These are phyloP conservation scores for Caranx ignobilis DNA, from an alignment of 2,113 vertebrate genomes.

Conservation along the genomic window DNA sequence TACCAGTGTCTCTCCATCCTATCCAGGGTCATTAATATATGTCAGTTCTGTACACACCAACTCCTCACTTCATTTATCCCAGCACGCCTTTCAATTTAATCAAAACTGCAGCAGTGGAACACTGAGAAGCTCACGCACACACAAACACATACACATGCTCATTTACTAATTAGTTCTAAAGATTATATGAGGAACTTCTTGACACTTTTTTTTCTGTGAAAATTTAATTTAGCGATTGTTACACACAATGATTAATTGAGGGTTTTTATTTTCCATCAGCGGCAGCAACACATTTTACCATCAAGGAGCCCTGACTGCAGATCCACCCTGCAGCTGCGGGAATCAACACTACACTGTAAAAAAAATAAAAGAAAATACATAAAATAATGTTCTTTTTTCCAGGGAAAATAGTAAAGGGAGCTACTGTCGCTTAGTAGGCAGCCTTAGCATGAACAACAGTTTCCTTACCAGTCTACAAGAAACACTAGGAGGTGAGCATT, in stretches of 20 bases:
- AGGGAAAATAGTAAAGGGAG: too few relatives aligned
- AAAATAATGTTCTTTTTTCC: too few relatives aligned
- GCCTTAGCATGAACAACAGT: too few relatives aligned
- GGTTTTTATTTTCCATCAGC: too few relatives aligned
- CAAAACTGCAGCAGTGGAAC: constrained; percentile 82
- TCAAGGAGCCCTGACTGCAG: neutral
- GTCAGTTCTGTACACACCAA: constrained; percentile 80
- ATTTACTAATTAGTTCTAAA: constrained; percentile 79
- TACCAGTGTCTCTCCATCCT: constrained; percentile 73
- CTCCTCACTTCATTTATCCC: constrained; percentile 84
- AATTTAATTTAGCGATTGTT: constrained; percentile 83
- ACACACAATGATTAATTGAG: too few relatives aligned
- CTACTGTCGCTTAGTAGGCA: too few relatives aligned
- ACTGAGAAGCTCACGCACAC: constrained; percentile 27
- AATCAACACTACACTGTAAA: too few relatives aligned
- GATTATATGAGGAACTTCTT: too few relatives aligned
- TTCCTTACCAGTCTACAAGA: too few relatives aligned
- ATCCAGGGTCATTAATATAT: constrained; percentile 75
- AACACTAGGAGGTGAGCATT: too few relatives aligned
- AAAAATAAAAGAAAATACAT: too few relatives aligned
- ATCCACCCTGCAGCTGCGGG: neutral
- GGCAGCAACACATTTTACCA: too few relatives aligned
- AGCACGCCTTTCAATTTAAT: constrained; percentile 85
- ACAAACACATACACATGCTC: constrained; percentile 68
- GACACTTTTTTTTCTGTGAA: constrained; percentile 81